Evolutionary conservation across 2,797 vertebrate genomes (phyloP), one percentile per base, ranked within the genome.

Genomic region (Enteromius mattozi): DNA sequence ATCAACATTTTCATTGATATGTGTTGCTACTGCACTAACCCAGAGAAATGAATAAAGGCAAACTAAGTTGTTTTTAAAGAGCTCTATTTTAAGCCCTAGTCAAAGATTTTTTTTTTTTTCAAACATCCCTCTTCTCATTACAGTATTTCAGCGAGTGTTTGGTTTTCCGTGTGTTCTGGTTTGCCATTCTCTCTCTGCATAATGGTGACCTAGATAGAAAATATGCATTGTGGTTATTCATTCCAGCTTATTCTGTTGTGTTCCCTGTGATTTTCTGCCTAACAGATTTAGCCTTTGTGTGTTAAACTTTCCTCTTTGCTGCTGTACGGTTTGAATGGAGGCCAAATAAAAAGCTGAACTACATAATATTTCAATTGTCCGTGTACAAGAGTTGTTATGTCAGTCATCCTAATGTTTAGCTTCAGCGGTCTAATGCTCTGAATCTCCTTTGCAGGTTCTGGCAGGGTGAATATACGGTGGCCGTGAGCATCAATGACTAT

Each of bases 401-500:
- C 49, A 75, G 69, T 71, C 68, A 70, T 71, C 35, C 79, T 21
- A 3, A 68, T 51, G 47, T 47, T n/a, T 19, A 3, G 27, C 10
- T 59, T 7, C 35, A 21, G 17, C 16, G 3, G 8, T 10, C 63
- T 86, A 40, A 84, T 69, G 56, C 40, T 77, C 56, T 74, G 16
- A n/a, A 27, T 74, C 77, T 79, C 12, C 47, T 51, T 88, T 30
- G 12, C 92, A 98, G 97, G 94, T 97, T 98, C 88, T 96, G 96
- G 92, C 95, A 95, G 0, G 96, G 96, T 0, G 97, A 98, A 86
- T 99, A 99, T 94, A 95, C 97, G 0, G 97, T 99, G 91, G 97
- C 97, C 14, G 98, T 99, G 87, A 97, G 96, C 94, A 99, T 99
- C 91, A 98, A 99, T 2, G 98, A 99, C 94, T 99, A 99, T 86